Evolutionary conservation across 1,140 invertebrate species (phyloP).

Genomic region (Microplitis demolitor): DNA sequence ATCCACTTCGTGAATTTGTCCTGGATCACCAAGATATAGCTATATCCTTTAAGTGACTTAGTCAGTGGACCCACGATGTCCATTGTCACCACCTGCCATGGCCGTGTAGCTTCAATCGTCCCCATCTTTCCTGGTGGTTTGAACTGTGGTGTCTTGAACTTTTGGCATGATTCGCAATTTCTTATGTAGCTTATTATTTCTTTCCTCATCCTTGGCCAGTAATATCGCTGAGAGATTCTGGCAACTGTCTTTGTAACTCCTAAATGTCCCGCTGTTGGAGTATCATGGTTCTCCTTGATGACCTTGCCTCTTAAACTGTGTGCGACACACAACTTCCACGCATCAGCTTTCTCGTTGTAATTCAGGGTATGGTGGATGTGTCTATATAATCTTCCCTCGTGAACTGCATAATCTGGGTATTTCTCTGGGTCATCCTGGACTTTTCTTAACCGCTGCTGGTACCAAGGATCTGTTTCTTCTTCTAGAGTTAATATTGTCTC

Average conservation of each 20-base stretch:
- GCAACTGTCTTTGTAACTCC: constrained; percentile 31
- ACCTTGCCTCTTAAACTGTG: neutral
- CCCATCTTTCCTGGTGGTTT: constrained; percentile 1
- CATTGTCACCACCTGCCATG: constrained; percentile 8
- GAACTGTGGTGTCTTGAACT: neutral
- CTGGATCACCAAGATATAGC: neutral
- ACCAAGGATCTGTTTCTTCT: constrained; percentile 37
- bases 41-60: neutral
- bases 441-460: constrained; percentile 10
- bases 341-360: constrained; percentile 1
- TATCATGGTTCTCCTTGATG: constrained; percentile 26
- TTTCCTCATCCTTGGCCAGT: constrained; percentile 29
- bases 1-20: constrained; percentile 19
- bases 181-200: constrained; percentile 26
- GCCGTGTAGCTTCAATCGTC: neutral
- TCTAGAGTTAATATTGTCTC: constrained; percentile 26
- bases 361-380: constrained; percentile 15
- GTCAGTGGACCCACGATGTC: constrained; percentile 1
- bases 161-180: neutral
- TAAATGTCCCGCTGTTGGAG: constrained; percentile 28
- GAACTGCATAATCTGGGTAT: constrained; percentile 29
- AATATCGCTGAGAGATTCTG: constrained; percentile 26
- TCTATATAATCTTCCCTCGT: neutral
- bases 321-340: constrained; percentile 29
- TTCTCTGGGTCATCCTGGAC: neutral